These are phyloP conservation scores for Alitta virens DNA, from an alignment of 2,888 invertebrate species.

Conservation along the genomic window DNA sequence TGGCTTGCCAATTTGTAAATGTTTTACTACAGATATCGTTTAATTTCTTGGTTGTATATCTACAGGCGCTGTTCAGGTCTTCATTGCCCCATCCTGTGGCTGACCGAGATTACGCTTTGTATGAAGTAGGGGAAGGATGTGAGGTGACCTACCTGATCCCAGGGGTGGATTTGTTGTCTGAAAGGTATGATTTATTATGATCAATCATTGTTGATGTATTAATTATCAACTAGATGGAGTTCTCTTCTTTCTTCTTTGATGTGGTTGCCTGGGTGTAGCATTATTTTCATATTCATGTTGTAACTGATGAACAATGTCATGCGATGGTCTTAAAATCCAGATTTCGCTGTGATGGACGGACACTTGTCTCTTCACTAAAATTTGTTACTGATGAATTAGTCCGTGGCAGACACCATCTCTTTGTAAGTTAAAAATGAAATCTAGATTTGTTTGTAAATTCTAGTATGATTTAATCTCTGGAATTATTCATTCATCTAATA, in stretches of 20 bases:
- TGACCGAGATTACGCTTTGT: slow-evolving; percentile 54
- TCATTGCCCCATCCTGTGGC: slow-evolving; percentile 54
- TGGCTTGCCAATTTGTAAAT: too few relatives aligned
- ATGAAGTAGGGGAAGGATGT: slow-evolving; percentile 53
- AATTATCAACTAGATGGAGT: too few relatives aligned
- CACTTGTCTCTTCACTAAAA: slow-evolving; percentile 46
- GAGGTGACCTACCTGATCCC: slow-evolving; percentile 52
- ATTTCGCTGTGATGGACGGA: slow-evolving; percentile 51
- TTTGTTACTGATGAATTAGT: slow-evolving; percentile 54
- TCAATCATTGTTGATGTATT: too few relatives aligned
- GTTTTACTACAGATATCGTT: too few relatives aligned
- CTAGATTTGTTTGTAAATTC: background rate
- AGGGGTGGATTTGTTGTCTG: slow-evolving; percentile 51
- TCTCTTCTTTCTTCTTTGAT: too few relatives aligned
- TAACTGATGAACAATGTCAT: too few relatives aligned
- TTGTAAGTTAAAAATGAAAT: slow-evolving; percentile 39
- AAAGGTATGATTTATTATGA: slow-evolving; percentile 30
- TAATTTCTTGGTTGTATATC: too few relatives aligned
- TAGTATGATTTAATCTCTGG: background rate
- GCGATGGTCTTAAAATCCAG: too few relatives aligned
- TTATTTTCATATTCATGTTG: too few relatives aligned
- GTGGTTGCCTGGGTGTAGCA: too few relatives aligned
- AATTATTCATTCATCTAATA: background rate
- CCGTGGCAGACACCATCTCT: slow-evolving; percentile 48
- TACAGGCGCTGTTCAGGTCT: slow-evolving; percentile 50